Conservation (phyloP, 2,113 vertebrate species). For the Paedocypris sp. region DNA sequence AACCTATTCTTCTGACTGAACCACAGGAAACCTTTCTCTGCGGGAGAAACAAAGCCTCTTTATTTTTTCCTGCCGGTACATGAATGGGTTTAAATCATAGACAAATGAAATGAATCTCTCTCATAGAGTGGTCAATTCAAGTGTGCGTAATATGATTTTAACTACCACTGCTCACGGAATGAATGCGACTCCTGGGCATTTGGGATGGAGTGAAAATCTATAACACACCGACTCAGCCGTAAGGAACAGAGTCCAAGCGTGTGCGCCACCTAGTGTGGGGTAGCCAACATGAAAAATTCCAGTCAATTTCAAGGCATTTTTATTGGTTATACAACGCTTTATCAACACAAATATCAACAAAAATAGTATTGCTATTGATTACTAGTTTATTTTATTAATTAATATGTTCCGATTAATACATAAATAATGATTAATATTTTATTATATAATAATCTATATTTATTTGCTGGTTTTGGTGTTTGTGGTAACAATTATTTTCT, state of each 20-base stretch:
- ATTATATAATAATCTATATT: no score
- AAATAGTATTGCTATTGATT: no score
- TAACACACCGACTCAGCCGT: not conserved
- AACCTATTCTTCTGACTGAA: no score
- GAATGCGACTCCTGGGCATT: conserved; percentile 18
- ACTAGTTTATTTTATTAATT: no score
- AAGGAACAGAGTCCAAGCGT: not conserved
- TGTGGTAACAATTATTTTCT: no score
- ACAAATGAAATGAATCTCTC: conserved; percentile 20
- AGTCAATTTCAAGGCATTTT: no score
- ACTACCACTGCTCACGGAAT: conserved; percentile 12
- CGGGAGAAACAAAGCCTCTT: not conserved
- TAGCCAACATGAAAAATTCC: not conserved
- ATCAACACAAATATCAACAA: no score
- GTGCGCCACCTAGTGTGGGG: not conserved
- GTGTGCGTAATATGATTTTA: conserved; percentile 18
- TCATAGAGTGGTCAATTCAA: conserved; percentile 8
- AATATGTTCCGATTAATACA: no score
- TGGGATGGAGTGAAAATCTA: not conserved
- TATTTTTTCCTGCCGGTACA: not conserved
- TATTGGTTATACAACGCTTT: no score
- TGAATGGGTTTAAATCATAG: not conserved
- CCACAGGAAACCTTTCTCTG: no score
- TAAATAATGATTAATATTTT: no score
- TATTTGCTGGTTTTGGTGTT: no score